Percentiles rank a stretch among this genome's conserved stretches.
Evolutionary conservation across 2,888 invertebrate species (phyloP).

Genomic region (Mactromeris polynyma): DNA sequence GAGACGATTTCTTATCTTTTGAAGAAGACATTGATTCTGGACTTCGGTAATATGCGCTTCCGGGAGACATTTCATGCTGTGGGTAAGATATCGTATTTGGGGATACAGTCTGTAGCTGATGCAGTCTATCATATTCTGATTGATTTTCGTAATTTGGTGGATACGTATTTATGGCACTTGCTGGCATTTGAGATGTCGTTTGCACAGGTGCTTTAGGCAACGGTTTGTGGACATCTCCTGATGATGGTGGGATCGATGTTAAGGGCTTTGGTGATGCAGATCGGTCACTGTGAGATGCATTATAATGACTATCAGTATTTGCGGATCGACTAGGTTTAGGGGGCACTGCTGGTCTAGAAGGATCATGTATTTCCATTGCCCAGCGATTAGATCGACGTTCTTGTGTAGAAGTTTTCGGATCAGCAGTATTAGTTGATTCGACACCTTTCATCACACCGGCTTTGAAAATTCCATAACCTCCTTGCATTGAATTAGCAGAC

Average conservation of each 20-base stretch:
- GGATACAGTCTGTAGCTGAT: conserved; percentile 32
- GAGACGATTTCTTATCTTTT: conserved; percentile 55
- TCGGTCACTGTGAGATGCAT: conserved; percentile 39
- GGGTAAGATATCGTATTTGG: not conserved
- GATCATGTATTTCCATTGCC: conserved; percentile 72
- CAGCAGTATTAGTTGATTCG: conserved; percentile 42
- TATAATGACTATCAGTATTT: conserved; percentile 38
- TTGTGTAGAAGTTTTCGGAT: conserved; percentile 67
- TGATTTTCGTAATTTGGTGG: conserved; percentile 76
- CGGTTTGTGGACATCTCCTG: conserved; percentile 79
- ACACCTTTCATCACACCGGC: conserved; percentile 72
- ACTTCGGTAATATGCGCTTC: conserved; percentile 6
- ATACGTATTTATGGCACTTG: conserved; percentile 21
- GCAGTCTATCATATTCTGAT: conserved; percentile 58
- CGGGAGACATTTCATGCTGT: conserved; percentile 12
- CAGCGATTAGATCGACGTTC: conserved; percentile 73
- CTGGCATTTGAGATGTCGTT: conserved; percentile 19
- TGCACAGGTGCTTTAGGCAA: conserved; percentile 69
- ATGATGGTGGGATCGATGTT: conserved; percentile 79
- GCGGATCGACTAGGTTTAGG: conserved; percentile 46
- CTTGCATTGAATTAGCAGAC: conserved; percentile 74
- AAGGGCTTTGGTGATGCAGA: conserved; percentile 80
- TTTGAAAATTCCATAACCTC: conserved; percentile 73
- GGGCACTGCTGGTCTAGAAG: conserved; percentile 57
- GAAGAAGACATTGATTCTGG: conserved; percentile 6